Percentiles rank a stretch among this genome's conserved stretches.
phyloP scores from a whole-genome alignment of 1,140 invertebrate species.

The Drosophila lacertosa region DNA sequence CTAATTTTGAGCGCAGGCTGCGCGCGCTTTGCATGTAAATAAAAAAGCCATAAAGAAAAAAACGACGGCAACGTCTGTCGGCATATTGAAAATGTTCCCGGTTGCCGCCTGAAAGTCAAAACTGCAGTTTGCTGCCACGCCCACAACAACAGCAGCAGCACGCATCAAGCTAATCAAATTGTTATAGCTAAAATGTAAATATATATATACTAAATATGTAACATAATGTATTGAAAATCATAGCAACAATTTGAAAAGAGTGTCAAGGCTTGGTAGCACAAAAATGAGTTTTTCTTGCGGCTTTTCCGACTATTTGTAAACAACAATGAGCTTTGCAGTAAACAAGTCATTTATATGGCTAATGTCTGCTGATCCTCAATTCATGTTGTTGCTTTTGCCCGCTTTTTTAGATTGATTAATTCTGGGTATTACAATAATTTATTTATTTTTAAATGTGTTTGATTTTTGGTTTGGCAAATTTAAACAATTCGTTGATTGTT shows the following conservation, averaged over 20 bases:
- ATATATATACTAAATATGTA: constrained; percentile 5
- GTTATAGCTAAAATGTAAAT: constrained; percentile 39
- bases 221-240: constrained; percentile 31
- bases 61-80: constrained; percentile 1
- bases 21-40: constrained; percentile 62
- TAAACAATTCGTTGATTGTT: constrained; percentile 14
- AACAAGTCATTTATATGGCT: constrained; percentile 71
- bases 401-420: constrained; percentile 62
- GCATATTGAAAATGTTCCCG: constrained; percentile 39
- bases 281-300: constrained; percentile 57
- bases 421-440: constrained; percentile 72
- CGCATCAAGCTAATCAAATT: constrained; percentile 51
- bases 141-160: constrained; percentile 2
- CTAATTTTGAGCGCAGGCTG: constrained; percentile 56
- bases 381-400: constrained; percentile 35
- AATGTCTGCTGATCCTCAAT: constrained; percentile 35
- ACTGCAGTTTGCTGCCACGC: constrained; percentile 53
- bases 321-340: constrained; percentile 75
- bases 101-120: constrained; percentile 9
- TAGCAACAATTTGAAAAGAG: constrained; percentile 52
- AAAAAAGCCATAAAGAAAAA: constrained; percentile 63
- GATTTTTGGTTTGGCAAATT: constrained; percentile 38
- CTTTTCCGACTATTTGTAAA: constrained; percentile 68
- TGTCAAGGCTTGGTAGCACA: constrained; percentile 75
- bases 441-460: constrained; percentile 73